Evolutionary conservation across 2,888 invertebrate genomes (phyloP).

Genomic region (Drosophila pegasa): DNA sequence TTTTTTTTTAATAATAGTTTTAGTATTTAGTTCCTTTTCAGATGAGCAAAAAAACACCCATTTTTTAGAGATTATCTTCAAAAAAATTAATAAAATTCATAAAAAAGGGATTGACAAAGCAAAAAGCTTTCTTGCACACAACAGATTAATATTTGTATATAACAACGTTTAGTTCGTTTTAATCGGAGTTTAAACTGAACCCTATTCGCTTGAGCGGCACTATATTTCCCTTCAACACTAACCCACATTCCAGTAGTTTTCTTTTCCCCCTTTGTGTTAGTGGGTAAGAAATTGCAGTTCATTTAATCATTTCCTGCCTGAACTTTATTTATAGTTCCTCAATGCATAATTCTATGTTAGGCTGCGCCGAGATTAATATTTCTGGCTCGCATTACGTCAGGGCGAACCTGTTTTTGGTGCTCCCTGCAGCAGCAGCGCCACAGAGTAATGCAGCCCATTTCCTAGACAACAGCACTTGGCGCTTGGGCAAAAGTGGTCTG

Average conservation of each 20-base stretch:
- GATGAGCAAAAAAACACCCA: no score
- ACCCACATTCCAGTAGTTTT: not conserved
- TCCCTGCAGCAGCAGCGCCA: conserved; percentile 14
- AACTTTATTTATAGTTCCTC: not conserved
- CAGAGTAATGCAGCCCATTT: conserved; percentile 31
- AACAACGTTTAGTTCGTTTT: no score
- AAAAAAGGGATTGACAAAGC: no score
- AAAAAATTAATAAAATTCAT: no score
- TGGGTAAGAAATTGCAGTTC: conserved; percentile 13
- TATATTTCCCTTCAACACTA: not conserved
- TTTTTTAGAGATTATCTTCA: no score
- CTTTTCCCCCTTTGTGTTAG: conserved; percentile 5
- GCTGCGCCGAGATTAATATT: conserved; percentile 9
- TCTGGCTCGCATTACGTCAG: conserved; percentile 17
- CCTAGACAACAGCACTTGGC: conserved; percentile 33
- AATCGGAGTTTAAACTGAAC: no score
- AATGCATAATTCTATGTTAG: conserved; percentile 31
- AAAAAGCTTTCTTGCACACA: no score
- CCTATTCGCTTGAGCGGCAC: no score
- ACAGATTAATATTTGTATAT: no score
- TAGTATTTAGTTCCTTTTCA: no score
- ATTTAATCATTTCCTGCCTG: conserved; percentile 5
- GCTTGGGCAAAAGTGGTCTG: conserved; percentile 62
- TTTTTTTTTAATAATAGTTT: no score
- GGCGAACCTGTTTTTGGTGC: conserved; percentile 57